Evolutionary conservation across 1,140 invertebrate species (phyloP).

Genomic region (Drosophila pectinifera): DNA sequence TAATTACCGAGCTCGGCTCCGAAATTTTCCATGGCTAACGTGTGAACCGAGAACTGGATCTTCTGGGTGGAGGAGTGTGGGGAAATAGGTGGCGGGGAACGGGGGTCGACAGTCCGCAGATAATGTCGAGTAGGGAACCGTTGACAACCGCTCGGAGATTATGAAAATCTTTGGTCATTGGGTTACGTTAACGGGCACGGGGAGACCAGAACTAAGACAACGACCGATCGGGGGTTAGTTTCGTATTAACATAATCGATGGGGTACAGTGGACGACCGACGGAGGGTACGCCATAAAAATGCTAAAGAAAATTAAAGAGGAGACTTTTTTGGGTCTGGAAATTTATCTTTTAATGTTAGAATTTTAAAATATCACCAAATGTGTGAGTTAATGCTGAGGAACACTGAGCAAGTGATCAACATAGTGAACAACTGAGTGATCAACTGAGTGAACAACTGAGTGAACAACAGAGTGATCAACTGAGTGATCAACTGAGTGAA

Average conservation of each 20-base stretch:
- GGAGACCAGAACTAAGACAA: constrained; percentile 33
- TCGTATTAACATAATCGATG: constrained; percentile 78
- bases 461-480: neutral
- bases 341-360: neutral
- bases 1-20: constrained; percentile 37
- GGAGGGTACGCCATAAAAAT: neutral
- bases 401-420: neutral
- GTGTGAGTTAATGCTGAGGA: neutral
- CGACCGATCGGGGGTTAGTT: constrained; percentile 38
- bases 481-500: neutral
- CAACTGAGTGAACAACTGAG: neutral
- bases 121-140: constrained; percentile 43
- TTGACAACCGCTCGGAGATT: constrained; percentile 63
- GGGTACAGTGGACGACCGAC: constrained; percentile 28
- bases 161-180: constrained; percentile 63
- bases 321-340: neutral
- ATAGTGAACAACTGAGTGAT: neutral
- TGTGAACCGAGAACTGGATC: constrained; percentile 58
- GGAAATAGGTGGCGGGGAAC: constrained; percentile 5
- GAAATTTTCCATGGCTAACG: constrained; percentile 65
- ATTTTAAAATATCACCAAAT: neutral
- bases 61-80: neutral
- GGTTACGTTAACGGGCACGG: constrained; percentile 26
- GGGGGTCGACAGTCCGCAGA: constrained; percentile 36
- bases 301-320: rapidly evolving